Base-by-base conservation (phyloP, 2,888 invertebrate genomes). In the Drosophila mayaguana region DNA sequence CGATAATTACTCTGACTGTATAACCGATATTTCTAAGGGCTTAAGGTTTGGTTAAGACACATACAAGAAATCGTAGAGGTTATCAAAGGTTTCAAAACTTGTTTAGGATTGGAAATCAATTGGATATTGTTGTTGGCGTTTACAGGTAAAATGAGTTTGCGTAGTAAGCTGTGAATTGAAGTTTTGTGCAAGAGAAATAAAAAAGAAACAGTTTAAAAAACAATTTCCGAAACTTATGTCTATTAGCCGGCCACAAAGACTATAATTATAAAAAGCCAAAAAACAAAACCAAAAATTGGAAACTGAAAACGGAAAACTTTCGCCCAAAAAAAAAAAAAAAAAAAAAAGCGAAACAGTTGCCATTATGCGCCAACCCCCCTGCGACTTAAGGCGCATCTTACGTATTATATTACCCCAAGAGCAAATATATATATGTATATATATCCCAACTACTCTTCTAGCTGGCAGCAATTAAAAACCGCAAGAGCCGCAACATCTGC, bases 71-170 rank as follows among this genome's bases (percentile, higher is more conserved):
- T 46, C 28, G 69, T 55, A 56, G 22, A 48, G 75, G 63, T 46
- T 25, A 8, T 46, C 25, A 46, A 51, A 28, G 46, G 28, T 48
- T 28, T 32, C 34, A 46, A 42, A 22, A n/a, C 40, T 28, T 18
- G 50, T 38, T 54, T 22, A 28, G 66, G 68, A 43, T 45, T 2
- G 34, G 12, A n/a, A 48, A 12, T 34, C 28, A 25, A 36, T 57
- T 50, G 32, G 50, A 50, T 50, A 34, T 20, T 38, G 20, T 38
- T n/a, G 2, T 14, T 14, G 34, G 20, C 25, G 20, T 53, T 72
- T 62, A 81, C 16, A 81, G 78, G 63, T 85, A 85, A 67, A 72
- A 72, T 38, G 84, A 85, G 67, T 85, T 85, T 32, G 89, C 70
- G 82, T 81, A 74, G 79, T 61, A 75, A 56, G 74, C 84, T 85